A percentile compares a stretch with the other conserved stretches of the same genome.
phyloP scores from a whole-genome alignment of 2,888 invertebrate species.

The Slavum lentiscoides region DNA sequence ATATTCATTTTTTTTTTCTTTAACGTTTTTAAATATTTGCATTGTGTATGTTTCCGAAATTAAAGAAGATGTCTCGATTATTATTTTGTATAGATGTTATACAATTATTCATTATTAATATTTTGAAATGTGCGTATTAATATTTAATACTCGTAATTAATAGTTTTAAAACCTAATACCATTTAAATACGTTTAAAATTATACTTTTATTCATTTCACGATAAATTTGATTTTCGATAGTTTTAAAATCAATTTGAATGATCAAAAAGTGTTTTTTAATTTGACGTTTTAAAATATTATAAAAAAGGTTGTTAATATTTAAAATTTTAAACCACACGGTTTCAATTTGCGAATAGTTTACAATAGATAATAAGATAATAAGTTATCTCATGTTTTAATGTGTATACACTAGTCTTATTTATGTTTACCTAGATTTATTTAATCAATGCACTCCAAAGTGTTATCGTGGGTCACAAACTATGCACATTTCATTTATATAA shows the following conservation, averaged over 20 bases:
- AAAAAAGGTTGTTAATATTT: conserved; percentile 10
- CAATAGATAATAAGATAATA: too few relatives aligned
- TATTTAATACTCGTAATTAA: background rate
- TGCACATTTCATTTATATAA: too few relatives aligned
- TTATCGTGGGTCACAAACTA: background rate
- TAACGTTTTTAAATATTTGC: too few relatives aligned
- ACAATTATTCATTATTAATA: background rate
- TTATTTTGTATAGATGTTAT: too few relatives aligned
- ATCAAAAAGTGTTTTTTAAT: too few relatives aligned
- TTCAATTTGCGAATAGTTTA: background rate
- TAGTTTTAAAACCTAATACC: background rate
- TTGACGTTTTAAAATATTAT: background rate
- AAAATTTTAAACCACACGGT: background rate
- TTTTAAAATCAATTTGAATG: background rate
- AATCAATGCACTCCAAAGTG: background rate
- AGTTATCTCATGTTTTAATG: background rate
- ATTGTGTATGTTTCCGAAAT: too few relatives aligned
- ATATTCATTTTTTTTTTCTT: too few relatives aligned
- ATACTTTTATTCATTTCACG: background rate
- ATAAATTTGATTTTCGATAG: background rate
- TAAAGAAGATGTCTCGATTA: too few relatives aligned
- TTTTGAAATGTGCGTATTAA: background rate
- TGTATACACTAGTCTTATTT: background rate
- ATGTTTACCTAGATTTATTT: background rate
- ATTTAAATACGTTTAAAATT: too few relatives aligned